Evolutionary conservation across 2,113 vertebrate genomes (phyloP).

Genomic region (Leptosomus discolor): DNA sequence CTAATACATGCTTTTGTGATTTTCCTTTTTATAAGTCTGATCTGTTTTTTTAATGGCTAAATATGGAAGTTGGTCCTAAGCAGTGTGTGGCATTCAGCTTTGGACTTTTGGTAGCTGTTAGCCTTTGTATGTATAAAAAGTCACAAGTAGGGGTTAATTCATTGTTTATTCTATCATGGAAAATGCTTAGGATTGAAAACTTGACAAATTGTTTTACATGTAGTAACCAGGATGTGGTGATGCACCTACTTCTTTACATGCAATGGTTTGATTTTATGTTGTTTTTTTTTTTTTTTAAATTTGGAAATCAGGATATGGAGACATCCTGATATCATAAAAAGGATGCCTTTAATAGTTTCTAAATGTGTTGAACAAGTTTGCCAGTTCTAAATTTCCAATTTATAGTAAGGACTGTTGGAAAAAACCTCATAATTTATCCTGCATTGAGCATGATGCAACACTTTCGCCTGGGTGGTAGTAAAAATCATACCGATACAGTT

Average conservation of each 20-base stretch:
- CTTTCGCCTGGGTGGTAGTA: not conserved
- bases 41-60: not conserved
- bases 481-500: not conserved
- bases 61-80: not conserved
- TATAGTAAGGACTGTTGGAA: not conserved
- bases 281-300: not conserved
- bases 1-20: not conserved
- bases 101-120: not conserved
- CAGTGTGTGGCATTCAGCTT: not conserved
- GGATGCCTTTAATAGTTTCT: not conserved
- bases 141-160: not conserved
- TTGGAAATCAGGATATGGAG: not conserved
- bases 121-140: not conserved
- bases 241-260: not conserved
- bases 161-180: not conserved
- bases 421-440: fast-evolving
- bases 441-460: fast-evolving
- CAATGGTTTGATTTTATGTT: not conserved
- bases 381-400: not conserved
- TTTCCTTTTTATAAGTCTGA: not conserved
- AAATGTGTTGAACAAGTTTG: not conserved
- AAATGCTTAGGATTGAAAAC: not conserved
- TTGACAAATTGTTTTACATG: fast-evolving
- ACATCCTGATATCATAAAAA: not conserved
- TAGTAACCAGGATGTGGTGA: not conserved